Percentiles rank a stretch among this genome's conserved stretches.
phyloP scores from a whole-genome alignment of 2,113 vertebrate species.

The Ciconia maguari region DNA sequence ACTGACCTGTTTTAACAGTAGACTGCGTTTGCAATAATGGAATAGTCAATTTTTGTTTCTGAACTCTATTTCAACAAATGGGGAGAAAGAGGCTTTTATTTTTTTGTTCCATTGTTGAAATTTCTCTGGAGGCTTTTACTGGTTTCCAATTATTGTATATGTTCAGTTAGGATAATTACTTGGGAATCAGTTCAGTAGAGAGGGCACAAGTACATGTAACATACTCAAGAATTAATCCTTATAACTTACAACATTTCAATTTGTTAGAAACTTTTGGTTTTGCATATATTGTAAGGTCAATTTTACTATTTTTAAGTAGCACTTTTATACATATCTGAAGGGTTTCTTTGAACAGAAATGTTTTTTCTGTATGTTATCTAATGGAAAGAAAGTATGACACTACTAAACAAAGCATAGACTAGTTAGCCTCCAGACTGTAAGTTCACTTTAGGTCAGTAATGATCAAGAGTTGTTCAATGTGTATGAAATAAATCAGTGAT shows the following conservation, averaged over 20 bases:
- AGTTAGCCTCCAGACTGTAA: background rate
- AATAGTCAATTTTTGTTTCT: background rate
- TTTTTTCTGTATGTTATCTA: background rate
- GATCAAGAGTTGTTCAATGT: conserved; percentile 14
- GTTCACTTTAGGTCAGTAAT: conserved; percentile 52
- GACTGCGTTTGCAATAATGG: conserved; percentile 11
- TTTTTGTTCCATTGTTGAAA: background rate
- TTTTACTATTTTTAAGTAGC: conserved; percentile 47
- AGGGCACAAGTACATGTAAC: background rate
- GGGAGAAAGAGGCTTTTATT: background rate
- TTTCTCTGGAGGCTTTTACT: background rate
- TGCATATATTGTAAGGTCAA: background rate
- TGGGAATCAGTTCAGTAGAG: background rate
- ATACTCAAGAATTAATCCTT: background rate
- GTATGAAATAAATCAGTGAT: background rate
- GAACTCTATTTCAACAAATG: background rate
- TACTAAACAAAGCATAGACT: background rate
- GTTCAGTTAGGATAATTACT: background rate
- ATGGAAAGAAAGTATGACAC: background rate
- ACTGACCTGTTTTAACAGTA: background rate
- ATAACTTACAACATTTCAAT: conserved; percentile 46
- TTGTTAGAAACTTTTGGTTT: background rate
- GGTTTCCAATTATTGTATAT: background rate
- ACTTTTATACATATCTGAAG: conserved; percentile 54
- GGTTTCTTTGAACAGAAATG: background rate